Evolutionary conservation across 2,888 invertebrate species (phyloP), one percentile per base, ranked within the genome.

Genomic region (Malthinus seriepunctatus): DNA sequence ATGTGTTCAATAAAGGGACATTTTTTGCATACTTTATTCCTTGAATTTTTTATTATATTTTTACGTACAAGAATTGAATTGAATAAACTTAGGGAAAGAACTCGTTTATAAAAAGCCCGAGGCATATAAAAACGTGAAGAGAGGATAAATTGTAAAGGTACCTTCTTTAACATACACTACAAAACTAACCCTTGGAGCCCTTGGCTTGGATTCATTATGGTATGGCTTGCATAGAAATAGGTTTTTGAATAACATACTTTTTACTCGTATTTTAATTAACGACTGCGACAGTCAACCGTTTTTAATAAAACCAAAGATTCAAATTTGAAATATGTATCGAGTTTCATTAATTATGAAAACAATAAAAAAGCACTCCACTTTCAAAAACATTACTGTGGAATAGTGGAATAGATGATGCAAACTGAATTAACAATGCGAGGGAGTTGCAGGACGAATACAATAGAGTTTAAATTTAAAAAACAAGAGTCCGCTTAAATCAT

Each of bases 41-140:
- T 23, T 5, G 23, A 23, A 23, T 23, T 23, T 23, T 23, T 23
- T 23, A 23, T 23, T 23, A 23, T 23, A 23, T 23, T 23, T 23
- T 23, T 23, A 23, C 23, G 23, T 23, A 23, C 23, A 5, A 23
- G 23, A 23, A 23, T 23, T 23, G 23, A 23, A 23, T 23, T 23
- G 23, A 23, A 23, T 23, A 5, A 23, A 23, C 23, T 23, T 23
- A 38, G 9, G 52, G 52, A 45, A 46, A 49, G 38, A 54, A 54
- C 54, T 54, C 48, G 54, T 54, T 54, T 54, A 32, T 52, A 48
- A 48, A 54, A 54, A 48, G 39, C 54, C 48, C 10, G 6, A 48
- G 54, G 54, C 54, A 48, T 48, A 54, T 48, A 54, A 54, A 54
- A 54, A 54, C 54, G 14, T 54, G 37, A 38, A 54, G 54, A 54